Evolutionary conservation across 2,113 vertebrate genomes (phyloP).

Genomic region (Vimba vimba): DNA sequence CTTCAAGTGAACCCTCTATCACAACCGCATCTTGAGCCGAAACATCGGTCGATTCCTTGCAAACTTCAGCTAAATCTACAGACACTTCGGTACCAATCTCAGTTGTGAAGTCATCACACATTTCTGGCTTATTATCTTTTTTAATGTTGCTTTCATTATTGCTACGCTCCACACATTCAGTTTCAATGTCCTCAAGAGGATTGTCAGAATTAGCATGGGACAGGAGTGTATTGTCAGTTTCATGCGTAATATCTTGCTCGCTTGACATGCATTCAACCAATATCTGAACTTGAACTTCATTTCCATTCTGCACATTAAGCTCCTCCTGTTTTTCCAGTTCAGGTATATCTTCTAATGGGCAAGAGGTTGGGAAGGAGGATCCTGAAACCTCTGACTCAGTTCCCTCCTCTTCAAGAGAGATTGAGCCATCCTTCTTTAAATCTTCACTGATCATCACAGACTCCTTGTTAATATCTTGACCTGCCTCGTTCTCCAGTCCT

Average conservation of each 20-base stretch:
- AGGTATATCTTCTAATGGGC: background rate
- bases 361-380: background rate
- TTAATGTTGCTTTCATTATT: background rate
- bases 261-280: background rate
- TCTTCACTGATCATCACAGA: no score
- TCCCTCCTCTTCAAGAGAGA: constrained; percentile 20
- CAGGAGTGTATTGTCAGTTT: background rate
- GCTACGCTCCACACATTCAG: background rate
- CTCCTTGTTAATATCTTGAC: background rate
- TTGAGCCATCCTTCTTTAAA: constrained; percentile 5
- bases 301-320: background rate
- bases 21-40: background rate
- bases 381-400: constrained; percentile 8
- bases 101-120: background rate
- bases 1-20: background rate
- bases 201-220: background rate
- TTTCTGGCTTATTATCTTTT: background rate
- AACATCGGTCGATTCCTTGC: background rate
- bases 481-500: background rate
- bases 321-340: background rate
- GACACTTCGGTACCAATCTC: background rate
- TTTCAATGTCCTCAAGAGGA: background rate
- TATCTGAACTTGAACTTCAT: background rate
- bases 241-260: background rate
- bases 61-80: background rate